These are phyloP conservation scores for Ivindomyrus marchei DNA, from an alignment of 2,113 vertebrate species.

Conservation along the genomic window DNA sequence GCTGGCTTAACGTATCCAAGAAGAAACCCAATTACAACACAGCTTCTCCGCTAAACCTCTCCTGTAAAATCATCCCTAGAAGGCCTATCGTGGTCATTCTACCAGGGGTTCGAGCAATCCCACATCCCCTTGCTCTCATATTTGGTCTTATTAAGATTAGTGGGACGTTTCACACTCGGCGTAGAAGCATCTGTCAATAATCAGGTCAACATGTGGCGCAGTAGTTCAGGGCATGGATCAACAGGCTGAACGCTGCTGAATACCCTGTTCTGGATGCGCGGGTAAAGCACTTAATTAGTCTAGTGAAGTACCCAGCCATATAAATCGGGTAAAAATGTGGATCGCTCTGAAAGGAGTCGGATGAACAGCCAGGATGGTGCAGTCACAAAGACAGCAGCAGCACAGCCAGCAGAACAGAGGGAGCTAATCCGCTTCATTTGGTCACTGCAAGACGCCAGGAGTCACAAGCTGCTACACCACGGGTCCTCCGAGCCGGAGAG, in stretches of 20 bases:
- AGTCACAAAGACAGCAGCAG: not conserved
- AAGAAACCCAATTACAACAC: not conserved
- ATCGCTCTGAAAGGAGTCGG: not conserved
- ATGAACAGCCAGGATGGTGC: not conserved
- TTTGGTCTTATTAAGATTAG: not conserved
- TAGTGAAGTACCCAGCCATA: not conserved
- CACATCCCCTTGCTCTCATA: not conserved
- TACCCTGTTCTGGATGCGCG: not conserved
- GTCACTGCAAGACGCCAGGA: not conserved
- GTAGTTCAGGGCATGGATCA: not conserved
- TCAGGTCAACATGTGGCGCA: not conserved
- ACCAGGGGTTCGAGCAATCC: not conserved
- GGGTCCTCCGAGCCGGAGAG: not conserved
- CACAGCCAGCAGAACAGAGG: not conserved
- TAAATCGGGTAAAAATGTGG: not conserved
- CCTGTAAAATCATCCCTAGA: not conserved
- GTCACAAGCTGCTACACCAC: not conserved
- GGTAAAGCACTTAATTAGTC: not conserved
- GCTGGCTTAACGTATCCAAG: not conserved
- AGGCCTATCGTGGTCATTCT: not conserved
- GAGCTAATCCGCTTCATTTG: not conserved
- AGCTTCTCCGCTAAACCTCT: not conserved
- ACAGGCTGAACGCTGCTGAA: not conserved
- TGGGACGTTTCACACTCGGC: not conserved
- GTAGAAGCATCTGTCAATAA: not conserved